Evolutionary conservation across 2,888 invertebrate genomes (phyloP), one percentile per base, ranked within the genome.

Genomic region (Drosophila kanekoi): DNA sequence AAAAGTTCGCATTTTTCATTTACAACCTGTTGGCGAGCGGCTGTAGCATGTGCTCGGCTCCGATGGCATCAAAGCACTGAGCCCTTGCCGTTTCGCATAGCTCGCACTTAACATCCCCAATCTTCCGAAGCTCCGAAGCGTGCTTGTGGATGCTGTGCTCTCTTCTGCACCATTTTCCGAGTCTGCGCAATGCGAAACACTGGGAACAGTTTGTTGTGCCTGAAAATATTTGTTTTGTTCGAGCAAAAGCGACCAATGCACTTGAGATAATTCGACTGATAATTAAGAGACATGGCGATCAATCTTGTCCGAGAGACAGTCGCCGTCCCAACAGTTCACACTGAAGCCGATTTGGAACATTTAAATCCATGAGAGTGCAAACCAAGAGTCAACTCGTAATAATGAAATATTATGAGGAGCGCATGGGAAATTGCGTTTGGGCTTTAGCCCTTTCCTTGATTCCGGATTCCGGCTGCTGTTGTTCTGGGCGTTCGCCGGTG

Each of bases 61-160:
- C 4, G 66, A 16, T 14, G 33, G 9, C 77, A 35, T 35, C 23
- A 16, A n/a, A 11, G 9, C 8, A 77, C 77, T 77, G 59, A 75
- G 40, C 43, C 18, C n/a, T 28, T 38, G 41, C 11, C 43, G 32
- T 41, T 6, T 47, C 10, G 49, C 33, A 38, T 33, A 10, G 28
- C 16, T 28, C n/a, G 20, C 14, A 33, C 16, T 37, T 32, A 28
- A 2, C 16, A 28, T 8, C 20, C 16, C 3, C 10, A 20, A n/a
- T 9, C 6, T 2, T 11, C 38, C 13, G 37, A 35, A 37, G 51
- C 11, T 5, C 5, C 23, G 23, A 43, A 8, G 43, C 14, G 11
- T 83, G 87, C 14, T n/a, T 83, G 87, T 86, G 81, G 87, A 82
- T 86, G 81, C 81, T 86, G 84, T 72, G 69, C 78, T 67, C 47